phyloP scores from a whole-genome alignment of 1,140 invertebrate species.

The Calephelis nemesis region DNA sequence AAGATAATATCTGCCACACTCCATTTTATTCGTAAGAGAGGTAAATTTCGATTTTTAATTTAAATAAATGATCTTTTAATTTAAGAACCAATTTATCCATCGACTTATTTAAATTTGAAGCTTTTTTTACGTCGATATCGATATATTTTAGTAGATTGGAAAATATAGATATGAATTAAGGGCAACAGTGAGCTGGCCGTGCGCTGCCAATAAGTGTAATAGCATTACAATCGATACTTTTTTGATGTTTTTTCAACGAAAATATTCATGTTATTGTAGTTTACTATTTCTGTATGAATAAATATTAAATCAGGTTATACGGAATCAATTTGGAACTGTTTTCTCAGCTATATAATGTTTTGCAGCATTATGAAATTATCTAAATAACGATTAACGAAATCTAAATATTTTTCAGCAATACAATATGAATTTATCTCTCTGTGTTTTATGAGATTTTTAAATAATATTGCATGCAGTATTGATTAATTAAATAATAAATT shows the following conservation, averaged over 20 bases:
- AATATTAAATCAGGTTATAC: slow-evolving; percentile 73
- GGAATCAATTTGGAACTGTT: slow-evolving; percentile 74
- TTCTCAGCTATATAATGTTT: slow-evolving; percentile 56
- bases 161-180: slow-evolving; percentile 67
- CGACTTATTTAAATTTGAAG: slow-evolving; percentile 13
- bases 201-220: slow-evolving; percentile 41
- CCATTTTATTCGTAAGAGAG: slow-evolving; percentile 52
- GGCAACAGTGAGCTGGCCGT: slow-evolving; percentile 42
- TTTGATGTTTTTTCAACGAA: slow-evolving; percentile 76
- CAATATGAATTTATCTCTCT: slow-evolving; percentile 69
- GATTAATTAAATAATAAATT: slow-evolving; percentile 74
- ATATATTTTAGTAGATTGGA: slow-evolving; percentile 63
- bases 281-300: slow-evolving; percentile 68
- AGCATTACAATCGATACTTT: slow-evolving; percentile 60
- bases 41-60: slow-evolving; percentile 60
- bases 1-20: slow-evolving; percentile 33
- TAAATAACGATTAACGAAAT: slow-evolving; percentile 47
- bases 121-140: slow-evolving; percentile 41
- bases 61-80: slow-evolving; percentile 48
- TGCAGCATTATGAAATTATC: slow-evolving; percentile 70
- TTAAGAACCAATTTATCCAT: slow-evolving; percentile 42
- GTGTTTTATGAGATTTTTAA: slow-evolving; percentile 67
- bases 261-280: slow-evolving; percentile 69
- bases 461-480: slow-evolving; percentile 67
- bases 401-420: slow-evolving; percentile 56